Evolutionary conservation across 1,140 invertebrate genomes (phyloP).

Genomic region (Neotoxoptera formosana): DNA sequence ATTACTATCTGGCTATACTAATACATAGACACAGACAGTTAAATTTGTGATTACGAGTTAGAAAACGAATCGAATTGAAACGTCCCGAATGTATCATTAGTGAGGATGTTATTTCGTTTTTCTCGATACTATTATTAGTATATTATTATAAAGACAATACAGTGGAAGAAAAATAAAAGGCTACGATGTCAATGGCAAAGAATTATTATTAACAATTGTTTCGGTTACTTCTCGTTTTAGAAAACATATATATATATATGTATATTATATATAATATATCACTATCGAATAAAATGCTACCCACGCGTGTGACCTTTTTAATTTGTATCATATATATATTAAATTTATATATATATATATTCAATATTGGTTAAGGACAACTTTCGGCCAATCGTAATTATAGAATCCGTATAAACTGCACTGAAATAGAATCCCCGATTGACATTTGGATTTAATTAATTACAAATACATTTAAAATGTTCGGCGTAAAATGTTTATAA

Average conservation of each 20-base stretch:
- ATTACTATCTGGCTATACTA: neutral
- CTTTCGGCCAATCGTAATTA: neutral
- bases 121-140: neutral
- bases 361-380: neutral
- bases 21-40: neutral
- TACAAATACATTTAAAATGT: neutral
- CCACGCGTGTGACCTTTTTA: neutral
- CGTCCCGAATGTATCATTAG: neutral
- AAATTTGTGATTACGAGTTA: neutral
- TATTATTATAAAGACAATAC: neutral
- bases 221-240: neutral
- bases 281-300: neutral
- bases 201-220: neutral
- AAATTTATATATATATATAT: neutral
- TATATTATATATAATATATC: neutral
- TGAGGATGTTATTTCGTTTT: neutral
- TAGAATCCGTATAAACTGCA: neutral
- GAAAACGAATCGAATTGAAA: neutral
- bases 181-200: neutral
- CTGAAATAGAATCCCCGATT: neutral
- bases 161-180: neutral
- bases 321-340: neutral
- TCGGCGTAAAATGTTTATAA: neutral
- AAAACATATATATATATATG: neutral
- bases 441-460: neutral